Evolutionary conservation across 2,113 vertebrate genomes (phyloP).

Genomic region (Turdus rufiventris): DNA sequence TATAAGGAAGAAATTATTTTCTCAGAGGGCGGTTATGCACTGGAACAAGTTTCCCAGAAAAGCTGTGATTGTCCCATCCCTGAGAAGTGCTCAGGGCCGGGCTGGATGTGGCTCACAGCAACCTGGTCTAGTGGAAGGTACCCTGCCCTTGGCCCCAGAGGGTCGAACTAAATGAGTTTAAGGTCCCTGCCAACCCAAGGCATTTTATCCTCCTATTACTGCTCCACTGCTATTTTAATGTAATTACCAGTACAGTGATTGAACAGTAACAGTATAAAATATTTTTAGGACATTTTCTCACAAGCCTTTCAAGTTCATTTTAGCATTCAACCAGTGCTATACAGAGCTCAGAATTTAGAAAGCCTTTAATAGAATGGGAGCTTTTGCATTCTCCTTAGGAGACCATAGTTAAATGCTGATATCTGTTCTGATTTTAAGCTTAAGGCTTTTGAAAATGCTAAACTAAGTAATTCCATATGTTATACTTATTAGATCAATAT

Average conservation of each 20-base stretch:
- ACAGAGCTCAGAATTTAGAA: not conserved
- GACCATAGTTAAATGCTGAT: not conserved
- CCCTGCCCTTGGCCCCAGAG: not conserved
- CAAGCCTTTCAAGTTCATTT: not conserved
- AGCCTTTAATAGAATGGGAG: not conserved
- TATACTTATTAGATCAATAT: not conserved
- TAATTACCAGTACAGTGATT: not conserved
- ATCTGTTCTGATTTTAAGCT: not conserved
- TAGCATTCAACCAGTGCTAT: not conserved
- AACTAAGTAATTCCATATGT: not conserved
- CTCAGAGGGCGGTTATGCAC: not conserved
- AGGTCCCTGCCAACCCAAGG: not conserved
- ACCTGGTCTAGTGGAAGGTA: not conserved
- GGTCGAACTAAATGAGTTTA: not conserved
- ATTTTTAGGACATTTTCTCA: not conserved
- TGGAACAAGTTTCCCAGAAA: not conserved
- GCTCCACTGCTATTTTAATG: not conserved
- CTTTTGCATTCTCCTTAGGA: not conserved
- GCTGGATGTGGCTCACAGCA: not conserved
- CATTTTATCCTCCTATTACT: not conserved
- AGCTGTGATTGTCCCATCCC: not conserved
- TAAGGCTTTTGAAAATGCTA: not conserved
- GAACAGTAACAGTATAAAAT: not conserved
- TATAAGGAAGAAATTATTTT: not conserved
- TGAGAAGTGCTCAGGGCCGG: not conserved